A percentile compares a stretch with the other conserved stretches of the same genome.
Evolutionary conservation across 2,888 invertebrate genomes (phyloP).

Genomic region (Ditula angustiorana): DNA sequence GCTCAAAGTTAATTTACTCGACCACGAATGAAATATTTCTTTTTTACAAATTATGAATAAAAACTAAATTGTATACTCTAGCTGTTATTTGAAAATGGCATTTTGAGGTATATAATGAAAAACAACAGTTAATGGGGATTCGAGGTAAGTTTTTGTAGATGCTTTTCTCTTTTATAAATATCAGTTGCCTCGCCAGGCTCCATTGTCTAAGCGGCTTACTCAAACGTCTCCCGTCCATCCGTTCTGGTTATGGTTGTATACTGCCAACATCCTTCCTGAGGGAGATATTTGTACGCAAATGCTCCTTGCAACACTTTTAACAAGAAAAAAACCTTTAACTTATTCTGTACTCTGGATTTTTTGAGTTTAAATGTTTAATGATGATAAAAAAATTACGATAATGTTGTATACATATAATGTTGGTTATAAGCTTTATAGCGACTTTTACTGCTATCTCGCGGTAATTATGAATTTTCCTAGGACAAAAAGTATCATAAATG

Average conservation of each 20-base stretch:
- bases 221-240: constrained; percentile 23
- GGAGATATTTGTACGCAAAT: constrained; percentile 1
- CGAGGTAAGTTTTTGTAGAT: constrained; percentile 3
- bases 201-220: background rate
- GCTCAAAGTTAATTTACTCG: constrained; percentile 21
- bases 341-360: no score
- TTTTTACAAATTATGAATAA: no score
- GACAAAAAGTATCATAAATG: no score
- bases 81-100: background rate
- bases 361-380: no score
- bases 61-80: constrained; percentile 3
- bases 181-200: background rate
- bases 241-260: constrained; percentile 6
- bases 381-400: no score
- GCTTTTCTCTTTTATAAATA: constrained; percentile 6
- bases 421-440: no score
- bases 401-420: no score
- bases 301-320: background rate
- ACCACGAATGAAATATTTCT: constrained; percentile 1
- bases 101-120: constrained; percentile 6
- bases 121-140: constrained; percentile 27
- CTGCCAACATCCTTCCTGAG: constrained; percentile 4
- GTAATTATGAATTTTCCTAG: no score
- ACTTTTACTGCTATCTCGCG: no score
- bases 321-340: background rate